Conservation (phyloP, 2,113 vertebrate genomes). For the Nansenia antarctica region DNA sequence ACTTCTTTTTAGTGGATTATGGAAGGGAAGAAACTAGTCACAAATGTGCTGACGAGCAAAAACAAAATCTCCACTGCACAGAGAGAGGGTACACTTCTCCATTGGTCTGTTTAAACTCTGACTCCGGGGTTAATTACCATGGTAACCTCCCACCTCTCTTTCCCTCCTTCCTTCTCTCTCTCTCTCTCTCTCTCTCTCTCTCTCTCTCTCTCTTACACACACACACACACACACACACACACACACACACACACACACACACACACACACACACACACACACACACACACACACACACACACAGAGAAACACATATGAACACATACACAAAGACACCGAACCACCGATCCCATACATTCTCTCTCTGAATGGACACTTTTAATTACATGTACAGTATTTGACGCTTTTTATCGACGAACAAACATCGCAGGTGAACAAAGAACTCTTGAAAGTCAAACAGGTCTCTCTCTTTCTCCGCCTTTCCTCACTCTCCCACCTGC, state of each 20-base stretch:
- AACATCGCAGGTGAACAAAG: too few relatives aligned
- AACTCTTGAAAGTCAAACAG: too few relatives aligned
- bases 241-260: too few relatives aligned
- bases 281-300: too few relatives aligned
- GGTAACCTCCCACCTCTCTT: conserved; percentile 30
- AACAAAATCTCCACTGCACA: conserved; percentile 32
- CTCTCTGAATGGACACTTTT: too few relatives aligned
- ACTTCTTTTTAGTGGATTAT: not conserved
- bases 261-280: too few relatives aligned
- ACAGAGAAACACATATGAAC: too few relatives aligned
- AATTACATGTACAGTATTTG: too few relatives aligned
- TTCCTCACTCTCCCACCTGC: not conserved
- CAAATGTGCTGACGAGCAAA: conserved; percentile 13
- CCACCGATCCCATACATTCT: too few relatives aligned
- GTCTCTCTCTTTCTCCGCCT: not conserved
- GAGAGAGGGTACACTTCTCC: not conserved
- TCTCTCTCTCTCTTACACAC: not conserved
- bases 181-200: not conserved
- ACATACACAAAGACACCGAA: too few relatives aligned
- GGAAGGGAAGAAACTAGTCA: not conserved
- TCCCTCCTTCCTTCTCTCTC: not conserved
- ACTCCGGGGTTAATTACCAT: conserved; percentile 49
- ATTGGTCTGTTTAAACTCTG: conserved; percentile 21
- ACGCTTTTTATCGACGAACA: too few relatives aligned
- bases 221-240: too few relatives aligned